A percentile compares a stretch with the other conserved stretches of the same genome.
phyloP scores from a whole-genome alignment of 2,888 invertebrate species.

The Kuschelorhynchus macadamiae region DNA sequence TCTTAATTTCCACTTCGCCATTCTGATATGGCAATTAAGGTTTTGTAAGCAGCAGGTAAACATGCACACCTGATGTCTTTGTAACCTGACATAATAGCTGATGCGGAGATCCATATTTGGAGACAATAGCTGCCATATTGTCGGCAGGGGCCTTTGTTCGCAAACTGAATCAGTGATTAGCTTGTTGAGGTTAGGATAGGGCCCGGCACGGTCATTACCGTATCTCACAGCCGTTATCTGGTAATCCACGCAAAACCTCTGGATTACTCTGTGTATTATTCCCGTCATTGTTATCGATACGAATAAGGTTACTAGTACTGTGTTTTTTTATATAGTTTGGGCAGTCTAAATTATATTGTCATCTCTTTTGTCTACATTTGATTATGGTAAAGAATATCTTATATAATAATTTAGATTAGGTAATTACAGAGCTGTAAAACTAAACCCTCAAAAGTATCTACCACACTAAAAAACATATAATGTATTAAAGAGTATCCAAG shows the following conservation, averaged over 20 bases:
- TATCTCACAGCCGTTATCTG: conserved; percentile 54
- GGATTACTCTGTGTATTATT: conserved; percentile 58
- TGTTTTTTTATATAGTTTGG: too few species aligned
- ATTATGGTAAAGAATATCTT: too few species aligned
- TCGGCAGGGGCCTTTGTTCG: conserved; percentile 55
- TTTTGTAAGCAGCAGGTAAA: conserved; percentile 40
- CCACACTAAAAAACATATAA: too few species aligned
- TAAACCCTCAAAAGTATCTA: too few species aligned
- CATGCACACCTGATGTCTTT: conserved; percentile 56
- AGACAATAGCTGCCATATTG: conserved; percentile 62
- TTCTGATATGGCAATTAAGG: background rate
- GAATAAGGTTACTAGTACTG: too few species aligned
- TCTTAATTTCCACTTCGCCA: too few species aligned
- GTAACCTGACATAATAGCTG: conserved; percentile 60
- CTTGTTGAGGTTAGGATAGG: conserved; percentile 45
- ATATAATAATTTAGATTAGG: too few species aligned
- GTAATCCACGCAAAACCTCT: conserved; percentile 57
- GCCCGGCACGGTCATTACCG: conserved; percentile 57
- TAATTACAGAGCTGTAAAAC: too few species aligned
- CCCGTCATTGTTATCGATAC: too few species aligned
- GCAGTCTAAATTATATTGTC: too few species aligned
- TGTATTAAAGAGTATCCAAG: too few species aligned
- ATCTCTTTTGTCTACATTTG: too few species aligned
- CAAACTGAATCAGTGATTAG: conserved; percentile 40
- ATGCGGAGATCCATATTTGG: conserved; percentile 57